These are phyloP conservation scores for Acronicta aceris DNA, from an alignment of 2,888 invertebrate genomes.

Conservation along the genomic window DNA sequence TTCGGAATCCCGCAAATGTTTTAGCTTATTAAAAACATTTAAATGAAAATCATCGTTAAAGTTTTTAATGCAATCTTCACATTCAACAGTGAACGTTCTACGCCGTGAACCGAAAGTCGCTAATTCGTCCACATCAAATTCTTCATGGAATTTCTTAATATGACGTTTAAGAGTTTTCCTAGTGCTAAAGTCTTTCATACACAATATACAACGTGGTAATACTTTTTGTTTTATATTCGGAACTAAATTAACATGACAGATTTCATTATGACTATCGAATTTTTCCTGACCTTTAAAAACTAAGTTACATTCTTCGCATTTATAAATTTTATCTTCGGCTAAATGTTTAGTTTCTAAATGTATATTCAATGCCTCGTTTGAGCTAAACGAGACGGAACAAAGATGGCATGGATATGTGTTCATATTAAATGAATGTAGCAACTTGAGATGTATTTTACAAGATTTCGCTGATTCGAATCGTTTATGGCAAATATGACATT, in stretches of 20 bases:
- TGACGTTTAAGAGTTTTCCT: slow-evolving; percentile 79
- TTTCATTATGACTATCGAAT: slow-evolving; percentile 74
- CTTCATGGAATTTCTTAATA: slow-evolving; percentile 78
- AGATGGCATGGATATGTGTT: slow-evolving; percentile 77
- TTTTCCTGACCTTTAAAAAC: slow-evolving; percentile 77
- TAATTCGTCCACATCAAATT: slow-evolving; percentile 75
- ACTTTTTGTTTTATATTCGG: slow-evolving; percentile 62
- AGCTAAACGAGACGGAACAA: slow-evolving; percentile 76
- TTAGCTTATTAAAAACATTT: slow-evolving; percentile 65
- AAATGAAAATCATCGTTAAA: slow-evolving; percentile 70
- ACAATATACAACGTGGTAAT: slow-evolving; percentile 75
- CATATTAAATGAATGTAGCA: slow-evolving; percentile 79
- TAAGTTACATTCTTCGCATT: slow-evolving; percentile 78
- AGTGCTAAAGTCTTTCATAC: slow-evolving; percentile 81
- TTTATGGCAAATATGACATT: slow-evolving; percentile 80
- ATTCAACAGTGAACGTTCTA: slow-evolving; percentile 67
- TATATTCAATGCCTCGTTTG: slow-evolving; percentile 70
- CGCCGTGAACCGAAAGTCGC: slow-evolving; percentile 68
- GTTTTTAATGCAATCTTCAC: slow-evolving; percentile 73
- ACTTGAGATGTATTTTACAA: slow-evolving; percentile 79
- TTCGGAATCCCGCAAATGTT: slow-evolving; percentile 65
- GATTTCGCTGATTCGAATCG: slow-evolving; percentile 82
- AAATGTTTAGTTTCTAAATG: slow-evolving; percentile 76
- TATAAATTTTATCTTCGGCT: slow-evolving; percentile 77
- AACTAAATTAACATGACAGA: slow-evolving; percentile 61